Evolutionary conservation across 1,140 invertebrate genomes (phyloP).

Genomic region (Wasmannia auropunctata): DNA sequence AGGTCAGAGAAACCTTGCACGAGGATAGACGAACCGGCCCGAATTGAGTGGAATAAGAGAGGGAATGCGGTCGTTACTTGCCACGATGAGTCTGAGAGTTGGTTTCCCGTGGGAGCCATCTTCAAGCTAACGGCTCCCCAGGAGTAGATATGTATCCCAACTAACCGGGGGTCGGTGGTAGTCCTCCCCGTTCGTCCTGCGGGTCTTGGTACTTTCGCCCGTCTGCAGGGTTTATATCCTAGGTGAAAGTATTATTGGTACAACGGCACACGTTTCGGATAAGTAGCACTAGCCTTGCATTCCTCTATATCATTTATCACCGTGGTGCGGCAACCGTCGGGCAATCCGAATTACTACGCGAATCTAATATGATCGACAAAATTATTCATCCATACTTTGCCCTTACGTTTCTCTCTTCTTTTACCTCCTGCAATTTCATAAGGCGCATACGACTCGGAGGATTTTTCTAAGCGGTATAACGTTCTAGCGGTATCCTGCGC

Average conservation of each 20-base stretch:
- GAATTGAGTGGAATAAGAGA: conserved; percentile 75
- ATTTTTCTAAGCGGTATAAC: conserved; percentile 42
- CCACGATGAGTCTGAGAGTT: conserved; percentile 82
- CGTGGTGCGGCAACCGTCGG: not conserved
- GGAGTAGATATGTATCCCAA: conserved; percentile 78
- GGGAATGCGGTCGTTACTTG: conserved; percentile 77
- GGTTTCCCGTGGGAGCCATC: conserved; percentile 80
- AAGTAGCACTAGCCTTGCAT: conserved; percentile 28
- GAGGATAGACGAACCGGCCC: conserved; percentile 73
- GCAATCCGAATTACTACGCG: not conserved
- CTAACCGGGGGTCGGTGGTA: conserved; percentile 59
- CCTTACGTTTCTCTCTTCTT: not conserved
- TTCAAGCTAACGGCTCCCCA: conserved; percentile 79
- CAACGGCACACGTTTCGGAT: conserved; percentile 31
- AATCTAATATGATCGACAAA: conserved; percentile 30
- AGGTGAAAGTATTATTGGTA: conserved; percentile 76
- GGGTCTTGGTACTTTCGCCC: conserved; percentile 72
- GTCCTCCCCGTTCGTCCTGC: conserved; percentile 39
- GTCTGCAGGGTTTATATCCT: conserved; percentile 69
- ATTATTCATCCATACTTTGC: conserved; percentile 22
- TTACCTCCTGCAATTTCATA: not conserved
- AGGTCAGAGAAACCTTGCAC: conserved; percentile 65
- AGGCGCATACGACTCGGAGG: not conserved
- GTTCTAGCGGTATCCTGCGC: conserved; percentile 53
- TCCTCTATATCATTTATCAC: conserved; percentile 35